A percentile compares a stretch with the other conserved stretches of the same genome.
Conservation (phyloP, 1,140 invertebrate species). For the Phymorhynchus buccinoides region DNA sequence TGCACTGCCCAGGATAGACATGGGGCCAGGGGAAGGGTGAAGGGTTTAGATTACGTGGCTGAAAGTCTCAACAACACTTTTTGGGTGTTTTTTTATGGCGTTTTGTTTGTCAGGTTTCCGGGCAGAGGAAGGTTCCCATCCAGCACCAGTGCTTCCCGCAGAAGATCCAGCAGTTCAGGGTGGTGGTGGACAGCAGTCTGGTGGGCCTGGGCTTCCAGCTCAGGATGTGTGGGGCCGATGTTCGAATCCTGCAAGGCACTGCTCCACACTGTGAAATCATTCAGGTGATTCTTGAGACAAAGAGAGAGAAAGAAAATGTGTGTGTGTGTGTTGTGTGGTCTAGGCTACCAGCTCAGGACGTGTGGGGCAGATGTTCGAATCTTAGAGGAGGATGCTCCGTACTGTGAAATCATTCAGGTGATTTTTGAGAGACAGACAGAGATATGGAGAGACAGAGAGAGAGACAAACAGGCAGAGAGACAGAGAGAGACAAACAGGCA, state of each 20-base stretch:
- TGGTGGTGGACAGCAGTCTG: conserved; percentile 74
- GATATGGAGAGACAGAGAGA: too few species aligned
- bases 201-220: conserved; percentile 77
- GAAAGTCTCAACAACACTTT: too few species aligned
- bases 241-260: conserved; percentile 75
- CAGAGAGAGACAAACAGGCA: too few species aligned
- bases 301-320: background rate
- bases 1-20: too few species aligned
- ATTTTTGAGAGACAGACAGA: background rate
- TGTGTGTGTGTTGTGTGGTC: conserved; percentile 40
- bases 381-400: conserved; percentile 74
- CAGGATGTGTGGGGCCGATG: conserved; percentile 81
- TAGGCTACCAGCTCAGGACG: conserved; percentile 77
- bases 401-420: conserved; percentile 74
- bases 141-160: conserved; percentile 40
- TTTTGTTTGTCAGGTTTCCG: background rate
- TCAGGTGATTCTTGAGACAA: conserved; percentile 51
- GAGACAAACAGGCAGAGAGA: too few species aligned
- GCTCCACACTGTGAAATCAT: conserved; percentile 75
- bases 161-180: conserved; percentile 60
- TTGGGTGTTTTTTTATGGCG: too few species aligned
- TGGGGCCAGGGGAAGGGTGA: too few species aligned
- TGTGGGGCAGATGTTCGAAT: conserved; percentile 56
- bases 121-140: background rate
- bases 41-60: too few species aligned